Percentiles rank a stretch among this genome's conserved stretches.
Evolutionary conservation across 2,113 vertebrate genomes (phyloP).

Genomic region (Leptosomus discolor): DNA sequence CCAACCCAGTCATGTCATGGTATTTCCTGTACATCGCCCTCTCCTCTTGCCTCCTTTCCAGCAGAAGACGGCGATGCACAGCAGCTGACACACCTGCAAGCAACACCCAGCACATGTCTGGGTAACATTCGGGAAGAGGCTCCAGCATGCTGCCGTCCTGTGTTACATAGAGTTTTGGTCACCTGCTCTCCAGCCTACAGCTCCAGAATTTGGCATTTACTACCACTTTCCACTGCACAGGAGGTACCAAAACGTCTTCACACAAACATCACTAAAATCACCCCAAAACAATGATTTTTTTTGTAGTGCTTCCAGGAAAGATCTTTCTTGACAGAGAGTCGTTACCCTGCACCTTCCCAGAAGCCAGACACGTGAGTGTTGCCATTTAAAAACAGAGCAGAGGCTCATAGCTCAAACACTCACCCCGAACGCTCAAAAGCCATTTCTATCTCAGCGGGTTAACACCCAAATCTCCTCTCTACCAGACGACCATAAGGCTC

Average conservation of each 20-base stretch:
- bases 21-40: background rate
- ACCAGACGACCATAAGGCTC: background rate
- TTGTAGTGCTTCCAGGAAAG: background rate
- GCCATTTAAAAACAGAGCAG: background rate
- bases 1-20: background rate
- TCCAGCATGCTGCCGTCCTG: background rate
- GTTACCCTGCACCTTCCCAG: background rate
- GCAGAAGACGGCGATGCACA: background rate
- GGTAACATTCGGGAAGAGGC: background rate
- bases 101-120: rapidly evolving
- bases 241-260: background rate
- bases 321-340: background rate
- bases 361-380: background rate
- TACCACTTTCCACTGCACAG: background rate
- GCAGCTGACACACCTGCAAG: background rate
- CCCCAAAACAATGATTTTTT: background rate
- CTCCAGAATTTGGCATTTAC: background rate
- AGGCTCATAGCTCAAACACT: too few species aligned
- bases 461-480: background rate
- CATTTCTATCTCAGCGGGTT: rapidly evolving
- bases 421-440: background rate
- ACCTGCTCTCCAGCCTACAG: background rate
- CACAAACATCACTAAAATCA: background rate
- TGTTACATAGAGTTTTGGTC: background rate
- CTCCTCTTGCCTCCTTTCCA: background rate